Conservation (phyloP, 2,888 invertebrate species). For the Phortica okadai region DNA sequence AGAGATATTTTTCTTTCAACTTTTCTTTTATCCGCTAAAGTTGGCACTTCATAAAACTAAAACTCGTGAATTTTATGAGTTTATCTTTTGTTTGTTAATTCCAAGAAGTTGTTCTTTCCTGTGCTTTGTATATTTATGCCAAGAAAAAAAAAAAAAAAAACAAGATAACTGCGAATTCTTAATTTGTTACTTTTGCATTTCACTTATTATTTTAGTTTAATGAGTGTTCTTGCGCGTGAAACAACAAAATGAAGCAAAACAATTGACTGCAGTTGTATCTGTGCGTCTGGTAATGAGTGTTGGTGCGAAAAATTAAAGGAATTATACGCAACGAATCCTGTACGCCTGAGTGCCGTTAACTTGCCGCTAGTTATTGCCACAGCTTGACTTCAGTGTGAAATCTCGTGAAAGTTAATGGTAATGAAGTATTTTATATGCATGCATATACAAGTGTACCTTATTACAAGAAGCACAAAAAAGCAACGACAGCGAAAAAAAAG, state of each 20-base stretch:
- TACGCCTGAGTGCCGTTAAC: conserved; percentile 18
- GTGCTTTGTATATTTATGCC: not conserved
- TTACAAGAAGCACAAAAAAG: not conserved
- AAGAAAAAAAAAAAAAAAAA: not conserved
- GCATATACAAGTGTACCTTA: conserved; percentile 7
- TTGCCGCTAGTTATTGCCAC: conserved; percentile 62
- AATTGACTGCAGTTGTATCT: not conserved
- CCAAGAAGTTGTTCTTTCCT: conserved; percentile 36
- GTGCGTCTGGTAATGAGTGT: conserved; percentile 25
- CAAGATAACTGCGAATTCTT: not conserved
- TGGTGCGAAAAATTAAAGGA: conserved; percentile 33
- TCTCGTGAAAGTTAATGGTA: not conserved
- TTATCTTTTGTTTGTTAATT: conserved; percentile 49
- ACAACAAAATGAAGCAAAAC: conserved; percentile 9
- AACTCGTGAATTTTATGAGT: conserved; percentile 75
- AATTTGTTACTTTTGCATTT: conserved; percentile 7
- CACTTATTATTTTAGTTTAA: conserved; percentile 29
- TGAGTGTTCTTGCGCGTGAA: not conserved
- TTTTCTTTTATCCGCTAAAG: conserved; percentile 61
- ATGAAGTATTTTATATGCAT: conserved; percentile 13
- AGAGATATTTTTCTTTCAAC: not conserved
- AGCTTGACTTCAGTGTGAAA: conserved; percentile 50
- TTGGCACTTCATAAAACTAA: conserved; percentile 76
- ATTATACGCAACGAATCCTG: conserved; percentile 23
- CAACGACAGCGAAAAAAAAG: not conserved